phyloP scores from a whole-genome alignment of 2,888 invertebrate genomes.

The Sialis fuliginosa region DNA sequence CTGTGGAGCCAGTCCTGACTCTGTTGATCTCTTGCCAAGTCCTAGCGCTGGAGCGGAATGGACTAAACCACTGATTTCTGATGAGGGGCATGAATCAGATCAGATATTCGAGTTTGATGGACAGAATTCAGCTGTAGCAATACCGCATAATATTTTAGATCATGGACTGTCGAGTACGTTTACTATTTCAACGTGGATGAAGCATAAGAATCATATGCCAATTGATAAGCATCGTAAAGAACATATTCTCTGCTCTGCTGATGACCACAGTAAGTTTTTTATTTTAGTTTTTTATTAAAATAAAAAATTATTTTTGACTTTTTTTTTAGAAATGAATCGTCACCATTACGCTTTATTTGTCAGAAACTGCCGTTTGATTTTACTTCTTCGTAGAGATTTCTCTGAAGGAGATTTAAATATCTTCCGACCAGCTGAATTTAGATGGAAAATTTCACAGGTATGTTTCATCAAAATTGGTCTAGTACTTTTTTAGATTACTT shows the following conservation, averaged over 20 bases:
- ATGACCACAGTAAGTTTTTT: slow-evolving; percentile 74
- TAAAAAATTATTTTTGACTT: slow-evolving; percentile 3
- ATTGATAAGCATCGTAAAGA: slow-evolving; percentile 86
- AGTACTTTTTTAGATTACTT: no score
- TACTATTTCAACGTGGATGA: slow-evolving; percentile 87
- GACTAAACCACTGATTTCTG: slow-evolving; percentile 67
- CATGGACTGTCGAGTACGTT: slow-evolving; percentile 69
- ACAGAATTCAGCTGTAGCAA: slow-evolving; percentile 64
- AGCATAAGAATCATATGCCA: slow-evolving; percentile 65
- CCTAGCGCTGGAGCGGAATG: slow-evolving; percentile 64
- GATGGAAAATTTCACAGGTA: slow-evolving; percentile 90
- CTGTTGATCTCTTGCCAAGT: slow-evolving; percentile 71
- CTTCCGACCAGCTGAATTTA: slow-evolving; percentile 95
- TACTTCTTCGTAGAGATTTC: slow-evolving; percentile 68
- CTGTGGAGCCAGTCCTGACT: slow-evolving; percentile 70
- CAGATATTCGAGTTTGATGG: slow-evolving; percentile 96
- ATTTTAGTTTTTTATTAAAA: not conserved
- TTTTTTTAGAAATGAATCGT: slow-evolving; percentile 80
- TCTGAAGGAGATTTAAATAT: slow-evolving; percentile 85
- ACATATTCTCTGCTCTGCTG: slow-evolving; percentile 91
- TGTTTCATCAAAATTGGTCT: slow-evolving; percentile 8
- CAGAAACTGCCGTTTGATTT: slow-evolving; percentile 88
- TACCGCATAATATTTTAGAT: slow-evolving; percentile 58
- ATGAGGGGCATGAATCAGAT: slow-evolving; percentile 66
- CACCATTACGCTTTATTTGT: slow-evolving; percentile 97